Evolutionary conservation across 2,113 vertebrate species (phyloP).

Genomic region (Laterallus jamaicensis): DNA sequence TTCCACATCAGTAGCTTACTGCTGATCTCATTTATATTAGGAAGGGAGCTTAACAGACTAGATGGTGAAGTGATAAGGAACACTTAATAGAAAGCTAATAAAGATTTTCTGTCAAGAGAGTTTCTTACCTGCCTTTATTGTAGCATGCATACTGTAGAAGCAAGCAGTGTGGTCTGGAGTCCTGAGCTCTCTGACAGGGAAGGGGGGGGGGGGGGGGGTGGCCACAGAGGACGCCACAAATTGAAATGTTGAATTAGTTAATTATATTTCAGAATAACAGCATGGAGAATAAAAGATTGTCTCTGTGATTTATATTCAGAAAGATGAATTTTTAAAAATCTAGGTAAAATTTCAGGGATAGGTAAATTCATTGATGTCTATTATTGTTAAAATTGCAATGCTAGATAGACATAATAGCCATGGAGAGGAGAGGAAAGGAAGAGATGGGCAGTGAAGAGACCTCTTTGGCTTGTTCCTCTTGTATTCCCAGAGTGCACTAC

Average conservation of each 20-base stretch:
- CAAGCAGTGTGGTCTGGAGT: fast-evolving
- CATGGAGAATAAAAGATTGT: not conserved
- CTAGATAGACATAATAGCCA: not conserved
- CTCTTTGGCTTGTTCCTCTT: not conserved
- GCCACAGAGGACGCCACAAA: not conserved
- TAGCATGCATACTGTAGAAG: not conserved
- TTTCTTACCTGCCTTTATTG: not conserved
- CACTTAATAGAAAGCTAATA: constrained; percentile 13
- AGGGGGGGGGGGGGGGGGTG: too few relatives aligned
- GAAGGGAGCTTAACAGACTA: not conserved
- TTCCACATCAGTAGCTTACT: not conserved
- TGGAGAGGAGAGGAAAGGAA: not conserved
- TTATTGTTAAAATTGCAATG: not conserved
- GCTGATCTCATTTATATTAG: not conserved
- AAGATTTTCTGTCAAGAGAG: constrained; percentile 26
- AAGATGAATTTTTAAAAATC: not conserved
- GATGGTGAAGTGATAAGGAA: constrained; percentile 1
- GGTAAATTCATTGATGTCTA: not conserved
- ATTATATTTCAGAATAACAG: not conserved
- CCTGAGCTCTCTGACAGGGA: too few relatives aligned
- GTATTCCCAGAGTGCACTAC: not conserved
- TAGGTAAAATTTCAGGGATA: not conserved
- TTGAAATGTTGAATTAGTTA: not conserved
- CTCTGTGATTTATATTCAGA: not conserved
- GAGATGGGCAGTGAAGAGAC: not conserved